Base-by-base conservation (phyloP, 2,888 invertebrate genomes). In the Heterodera filipjevi region DNA sequence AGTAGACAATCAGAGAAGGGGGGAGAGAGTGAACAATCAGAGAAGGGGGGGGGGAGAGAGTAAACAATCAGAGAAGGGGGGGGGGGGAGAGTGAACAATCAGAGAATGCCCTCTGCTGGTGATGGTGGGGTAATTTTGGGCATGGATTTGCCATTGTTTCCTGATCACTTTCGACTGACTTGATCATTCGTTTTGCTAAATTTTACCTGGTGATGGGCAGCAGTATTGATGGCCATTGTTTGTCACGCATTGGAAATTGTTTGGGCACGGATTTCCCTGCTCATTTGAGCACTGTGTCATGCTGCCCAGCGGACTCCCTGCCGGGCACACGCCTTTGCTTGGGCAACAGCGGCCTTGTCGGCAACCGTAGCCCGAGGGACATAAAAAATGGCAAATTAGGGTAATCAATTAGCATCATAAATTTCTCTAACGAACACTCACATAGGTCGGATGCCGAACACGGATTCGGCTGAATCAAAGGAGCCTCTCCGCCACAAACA, bases 291-390 rank as follows among this genome's bases (percentile, higher is more conserved):
- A 88, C 3, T 81, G 82, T 66, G 86, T 86, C 19, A 85, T 84
- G 22, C 87, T 86, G 35, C 86, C 87, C 35, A 89, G 79, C 16
- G 88, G 88, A 16, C 78, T 79, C n/a, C 88, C 88, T 10, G 86
- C 86, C 35, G 88, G 88, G 44, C 88, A 88, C 32, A 86, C 83
- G 30, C 83, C 85, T 35, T 83, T 85, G 14, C 85, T 82, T 5
- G 88, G 86, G 68, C 88, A 88, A 71, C 88, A 88, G 33, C 86
- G 83, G 30, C 85, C 87, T 71, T 88, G 84, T 10, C 84, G 82
- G 77, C 88, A 88, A 44, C 82, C 82, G 76, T 85, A 85, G 33
- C 87, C 88, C 70, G 81, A 80, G 0, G 88, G 88, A 70, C 88
- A n/a, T 59, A 10, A 22, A 59, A 59, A 27, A 59, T 27, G 27